Conservation (phyloP, 2,113 vertebrate genomes). For the Brachyhypopomus occidentalis region DNA sequence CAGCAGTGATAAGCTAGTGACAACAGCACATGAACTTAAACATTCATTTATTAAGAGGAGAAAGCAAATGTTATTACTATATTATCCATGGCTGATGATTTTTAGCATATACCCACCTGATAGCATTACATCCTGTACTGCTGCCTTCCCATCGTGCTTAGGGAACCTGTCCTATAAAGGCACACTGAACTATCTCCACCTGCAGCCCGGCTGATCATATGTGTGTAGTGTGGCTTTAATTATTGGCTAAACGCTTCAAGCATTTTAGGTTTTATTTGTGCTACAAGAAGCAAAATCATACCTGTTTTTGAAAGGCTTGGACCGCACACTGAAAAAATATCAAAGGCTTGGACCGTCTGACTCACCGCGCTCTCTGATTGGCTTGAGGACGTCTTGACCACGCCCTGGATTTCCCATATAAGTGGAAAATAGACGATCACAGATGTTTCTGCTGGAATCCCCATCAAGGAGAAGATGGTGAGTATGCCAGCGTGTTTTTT, state of each 20-base stretch:
- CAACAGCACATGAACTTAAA: too few species aligned
- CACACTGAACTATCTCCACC: too few species aligned
- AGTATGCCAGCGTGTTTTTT: neutral
- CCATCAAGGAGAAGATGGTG: conserved; percentile 38
- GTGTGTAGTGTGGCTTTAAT: neutral
- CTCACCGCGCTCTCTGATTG: conserved; percentile 5
- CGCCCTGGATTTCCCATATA: conserved; percentile 17
- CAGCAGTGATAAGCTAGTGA: too few species aligned
- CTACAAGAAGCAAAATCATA: neutral
- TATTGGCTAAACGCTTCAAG: neutral
- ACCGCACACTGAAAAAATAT: too few species aligned
- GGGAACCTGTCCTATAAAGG: too few species aligned
- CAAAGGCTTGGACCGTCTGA: neutral
- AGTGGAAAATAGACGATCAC: neutral
- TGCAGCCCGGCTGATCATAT: neutral
- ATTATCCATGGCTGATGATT: too few species aligned
- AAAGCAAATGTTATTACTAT: too few species aligned
- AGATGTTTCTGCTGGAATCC: neutral
- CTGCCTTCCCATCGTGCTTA: too few species aligned
- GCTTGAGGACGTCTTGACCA: neutral
- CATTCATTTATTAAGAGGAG: too few species aligned
- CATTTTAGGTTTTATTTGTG: neutral
- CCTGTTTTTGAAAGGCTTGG: neutral
- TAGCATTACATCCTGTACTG: too few species aligned
- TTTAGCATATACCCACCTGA: too few species aligned